phyloP scores from a whole-genome alignment of 1,140 invertebrate species.

The Dysdera silvatica region DNA sequence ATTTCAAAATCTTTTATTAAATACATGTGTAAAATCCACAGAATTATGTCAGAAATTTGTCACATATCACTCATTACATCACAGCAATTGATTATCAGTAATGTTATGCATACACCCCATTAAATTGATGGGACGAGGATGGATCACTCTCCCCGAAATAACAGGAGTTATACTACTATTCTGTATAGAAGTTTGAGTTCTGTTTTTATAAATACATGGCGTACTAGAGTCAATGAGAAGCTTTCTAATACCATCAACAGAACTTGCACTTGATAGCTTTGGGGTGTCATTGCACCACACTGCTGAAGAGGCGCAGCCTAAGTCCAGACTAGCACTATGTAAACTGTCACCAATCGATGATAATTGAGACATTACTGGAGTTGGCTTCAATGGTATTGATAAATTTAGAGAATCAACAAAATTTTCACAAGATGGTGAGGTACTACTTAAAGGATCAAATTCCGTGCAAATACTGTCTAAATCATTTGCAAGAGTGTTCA shows the following conservation, averaged over 20 bases:
- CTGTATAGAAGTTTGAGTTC: constrained; percentile 1
- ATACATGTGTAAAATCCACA: no score
- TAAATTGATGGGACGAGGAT: constrained; percentile 18
- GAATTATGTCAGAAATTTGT: no score
- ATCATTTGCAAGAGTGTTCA: background rate
- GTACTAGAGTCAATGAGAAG: constrained; percentile 10
- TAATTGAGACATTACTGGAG: constrained; percentile 6
- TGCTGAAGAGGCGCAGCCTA: constrained; percentile 5
- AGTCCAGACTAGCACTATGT: constrained; percentile 23
- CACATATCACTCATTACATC: no score
- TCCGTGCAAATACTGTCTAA: constrained; percentile 23
- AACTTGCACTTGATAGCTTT: constrained; percentile 13
- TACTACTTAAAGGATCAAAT: constrained; percentile 23
- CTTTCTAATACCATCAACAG: constrained; percentile 19
- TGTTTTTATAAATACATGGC: constrained; percentile 19
- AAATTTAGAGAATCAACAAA: constrained; percentile 23
- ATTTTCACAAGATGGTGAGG: constrained; percentile 19
- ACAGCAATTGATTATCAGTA: constrained; percentile 19
- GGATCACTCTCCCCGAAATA: background rate
- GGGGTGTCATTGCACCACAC: background rate
- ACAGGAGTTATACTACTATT: constrained; percentile 3
- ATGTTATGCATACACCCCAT: constrained; percentile 23
- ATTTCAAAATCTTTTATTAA: no score
- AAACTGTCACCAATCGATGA: constrained; percentile 26
- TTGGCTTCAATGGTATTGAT: constrained; percentile 17